Conservation (phyloP, 2,797 vertebrate genomes). For the Meriones psammophilus region DNA sequence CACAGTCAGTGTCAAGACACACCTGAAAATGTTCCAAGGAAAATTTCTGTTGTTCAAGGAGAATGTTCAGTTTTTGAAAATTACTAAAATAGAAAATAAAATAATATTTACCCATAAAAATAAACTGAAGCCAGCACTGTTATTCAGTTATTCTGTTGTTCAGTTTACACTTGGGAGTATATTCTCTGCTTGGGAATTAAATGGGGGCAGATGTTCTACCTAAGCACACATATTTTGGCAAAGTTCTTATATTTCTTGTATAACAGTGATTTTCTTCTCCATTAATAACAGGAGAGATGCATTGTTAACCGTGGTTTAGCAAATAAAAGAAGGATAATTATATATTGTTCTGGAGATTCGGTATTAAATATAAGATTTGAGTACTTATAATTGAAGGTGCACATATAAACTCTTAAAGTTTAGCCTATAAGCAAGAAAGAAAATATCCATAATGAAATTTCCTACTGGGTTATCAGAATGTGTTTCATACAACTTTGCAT, state of each 20-base stretch:
- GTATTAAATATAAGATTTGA: conserved; percentile 69
- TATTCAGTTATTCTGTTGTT: conserved; percentile 60
- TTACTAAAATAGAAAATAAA: conserved; percentile 47
- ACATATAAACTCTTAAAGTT: conserved; percentile 70
- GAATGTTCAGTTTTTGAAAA: background rate
- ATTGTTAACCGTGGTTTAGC: conserved; percentile 81
- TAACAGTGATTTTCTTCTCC: conserved; percentile 67
- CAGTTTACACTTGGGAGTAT: background rate
- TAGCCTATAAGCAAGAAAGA: conserved; percentile 64
- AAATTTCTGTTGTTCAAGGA: background rate
- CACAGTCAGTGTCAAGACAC: background rate
- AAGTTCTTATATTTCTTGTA: conserved; percentile 73
- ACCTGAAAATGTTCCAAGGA: background rate
- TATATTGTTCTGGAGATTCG: conserved; percentile 69
- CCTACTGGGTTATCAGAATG: conserved; percentile 70
- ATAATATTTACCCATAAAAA: conserved; percentile 13
- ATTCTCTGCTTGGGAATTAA: conserved; percentile 80
- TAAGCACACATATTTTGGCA: conserved; percentile 63
- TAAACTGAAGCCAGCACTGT: conserved; percentile 52
- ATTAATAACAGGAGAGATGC: conserved; percentile 58
- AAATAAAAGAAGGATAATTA: conserved; percentile 79
- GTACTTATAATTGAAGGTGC: conserved; percentile 71
- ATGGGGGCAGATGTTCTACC: conserved; percentile 56
- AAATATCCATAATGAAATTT: conserved; percentile 80
- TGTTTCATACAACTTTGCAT: conserved; percentile 55